Evolutionary conservation across 1,140 invertebrate species (phyloP).

Genomic region (Drosophila navojoa): DNA sequence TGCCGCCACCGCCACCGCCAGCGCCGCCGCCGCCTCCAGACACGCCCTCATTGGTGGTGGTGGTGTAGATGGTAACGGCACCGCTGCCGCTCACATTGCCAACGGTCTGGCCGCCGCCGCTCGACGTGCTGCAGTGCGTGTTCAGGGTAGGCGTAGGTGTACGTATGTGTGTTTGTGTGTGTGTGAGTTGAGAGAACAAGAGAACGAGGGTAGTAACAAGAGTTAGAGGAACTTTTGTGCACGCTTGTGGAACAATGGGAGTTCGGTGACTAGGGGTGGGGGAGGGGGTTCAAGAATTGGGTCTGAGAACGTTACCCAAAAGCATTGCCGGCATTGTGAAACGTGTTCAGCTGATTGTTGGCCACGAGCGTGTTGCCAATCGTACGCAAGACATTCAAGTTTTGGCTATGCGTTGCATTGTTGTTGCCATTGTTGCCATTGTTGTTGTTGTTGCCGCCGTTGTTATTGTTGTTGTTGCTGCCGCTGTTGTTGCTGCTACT

Average conservation of each 20-base stretch:
- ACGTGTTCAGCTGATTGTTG: slow-evolving; percentile 82
- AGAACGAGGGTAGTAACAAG: slow-evolving; percentile 72
- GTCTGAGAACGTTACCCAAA: slow-evolving; percentile 81
- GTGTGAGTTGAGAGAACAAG: slow-evolving; percentile 59
- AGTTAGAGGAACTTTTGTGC: slow-evolving; percentile 64
- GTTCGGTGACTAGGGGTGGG: no score
- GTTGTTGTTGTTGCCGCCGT: slow-evolving; percentile 34
- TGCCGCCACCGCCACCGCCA: slow-evolving; percentile 48
- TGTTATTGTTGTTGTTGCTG: slow-evolving; percentile 35
- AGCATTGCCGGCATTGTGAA: slow-evolving; percentile 77
- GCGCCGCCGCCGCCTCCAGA: slow-evolving; percentile 35
- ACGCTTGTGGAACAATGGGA: slow-evolving; percentile 30
- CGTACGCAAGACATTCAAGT: slow-evolving; percentile 81
- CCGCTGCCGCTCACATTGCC: slow-evolving; percentile 70
- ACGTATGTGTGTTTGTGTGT: not conserved
- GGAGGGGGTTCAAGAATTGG: slow-evolving; percentile 9
- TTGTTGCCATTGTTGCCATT: slow-evolving; percentile 46
- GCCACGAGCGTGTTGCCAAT: slow-evolving; percentile 83
- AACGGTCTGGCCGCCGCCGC: slow-evolving; percentile 68
- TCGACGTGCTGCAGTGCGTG: slow-evolving; percentile 57
- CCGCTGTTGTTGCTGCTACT: slow-evolving; percentile 51
- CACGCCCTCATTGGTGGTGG: slow-evolving; percentile 76
- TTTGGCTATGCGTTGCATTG: slow-evolving; percentile 60
- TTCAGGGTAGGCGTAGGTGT: not conserved
- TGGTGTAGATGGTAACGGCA: slow-evolving; percentile 81